A percentile compares a stretch with the other conserved stretches of the same genome.
These are phyloP conservation scores for Drosophila bocki DNA, from an alignment of 1,140 invertebrate genomes.

Conservation along the genomic window DNA sequence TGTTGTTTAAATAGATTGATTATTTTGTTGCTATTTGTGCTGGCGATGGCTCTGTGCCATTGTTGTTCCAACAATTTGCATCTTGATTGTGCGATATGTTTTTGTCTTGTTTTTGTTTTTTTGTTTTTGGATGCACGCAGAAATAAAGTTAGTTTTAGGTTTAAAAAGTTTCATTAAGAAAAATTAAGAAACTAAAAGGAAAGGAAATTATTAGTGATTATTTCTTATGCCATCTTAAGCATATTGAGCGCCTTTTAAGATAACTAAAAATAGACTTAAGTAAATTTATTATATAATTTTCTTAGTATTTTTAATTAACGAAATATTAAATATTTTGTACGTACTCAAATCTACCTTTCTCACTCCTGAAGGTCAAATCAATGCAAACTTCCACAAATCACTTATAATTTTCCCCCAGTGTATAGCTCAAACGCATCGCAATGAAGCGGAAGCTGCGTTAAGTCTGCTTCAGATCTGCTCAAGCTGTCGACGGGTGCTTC, in stretches of 20 bases:
- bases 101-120: constrained; percentile 22
- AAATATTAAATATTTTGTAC: too few species aligned
- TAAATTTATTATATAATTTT: too few species aligned
- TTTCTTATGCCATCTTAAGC: too few species aligned
- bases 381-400: neutral
- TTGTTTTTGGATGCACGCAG: constrained; percentile 1
- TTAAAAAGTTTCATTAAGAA: neutral
- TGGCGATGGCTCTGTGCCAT: constrained; percentile 44
- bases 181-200: too few species aligned
- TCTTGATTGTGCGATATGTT: constrained; percentile 66
- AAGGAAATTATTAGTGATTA: neutral
- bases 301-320: too few species aligned
- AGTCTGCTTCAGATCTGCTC: constrained; percentile 40
- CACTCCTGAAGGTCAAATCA: neutral
- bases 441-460: constrained; percentile 69
- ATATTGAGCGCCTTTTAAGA: too few species aligned
- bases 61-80: constrained; percentile 75
- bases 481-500: constrained; percentile 52
- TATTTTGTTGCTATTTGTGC: constrained; percentile 61
- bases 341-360: too few species aligned
- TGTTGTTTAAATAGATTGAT: constrained; percentile 76
- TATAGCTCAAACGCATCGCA: constrained; percentile 33
- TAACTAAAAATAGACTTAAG: too few species aligned
- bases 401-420: neutral
- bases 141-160: neutral